Percentiles rank a stretch among this genome's conserved stretches.
phyloP scores from a whole-genome alignment of 1,140 invertebrate species.

The Drosophila pachea region DNA sequence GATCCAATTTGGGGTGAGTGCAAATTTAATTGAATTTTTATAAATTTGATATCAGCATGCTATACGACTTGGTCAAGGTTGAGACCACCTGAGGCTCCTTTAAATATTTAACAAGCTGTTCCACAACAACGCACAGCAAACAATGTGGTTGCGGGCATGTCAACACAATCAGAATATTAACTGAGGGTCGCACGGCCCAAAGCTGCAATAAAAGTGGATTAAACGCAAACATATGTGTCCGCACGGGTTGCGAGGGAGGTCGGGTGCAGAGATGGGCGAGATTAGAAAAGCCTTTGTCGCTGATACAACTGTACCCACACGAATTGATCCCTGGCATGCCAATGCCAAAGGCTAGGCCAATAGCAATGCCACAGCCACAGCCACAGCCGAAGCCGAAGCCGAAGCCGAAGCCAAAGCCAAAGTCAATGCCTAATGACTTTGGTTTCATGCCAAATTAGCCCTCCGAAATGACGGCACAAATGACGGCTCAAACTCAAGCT shows the following conservation, averaged over 20 bases:
- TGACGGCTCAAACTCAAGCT: conserved; percentile 35
- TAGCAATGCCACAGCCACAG: conserved; percentile 20
- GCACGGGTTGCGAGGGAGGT: conserved; percentile 4
- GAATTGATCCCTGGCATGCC: conserved; percentile 55
- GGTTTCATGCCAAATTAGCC: conserved; percentile 66
- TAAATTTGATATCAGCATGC: conserved; percentile 32
- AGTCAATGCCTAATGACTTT: conserved; percentile 65
- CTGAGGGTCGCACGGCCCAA: conserved; percentile 43
- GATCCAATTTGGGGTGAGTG: conserved; percentile 2
- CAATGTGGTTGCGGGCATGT: conserved; percentile 50
- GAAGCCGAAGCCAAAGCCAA: conserved; percentile 38
- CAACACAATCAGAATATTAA: conserved; percentile 76
- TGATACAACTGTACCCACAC: conserved; percentile 15
- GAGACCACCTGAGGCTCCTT: conserved; percentile 45
- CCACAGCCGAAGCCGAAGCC: conserved; percentile 30
- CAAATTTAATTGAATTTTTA: conserved; percentile 46
- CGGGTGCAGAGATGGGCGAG: conserved; percentile 8
- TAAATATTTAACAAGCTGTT: conserved; percentile 62
- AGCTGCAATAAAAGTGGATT: conserved; percentile 70
- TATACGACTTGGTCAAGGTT: conserved; percentile 39
- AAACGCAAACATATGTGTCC: conserved; percentile 66
- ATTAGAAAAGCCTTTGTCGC: conserved; percentile 24
- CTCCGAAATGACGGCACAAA: conserved; percentile 37
- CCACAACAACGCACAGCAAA: conserved; percentile 42
- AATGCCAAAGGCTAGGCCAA: conserved; percentile 35